Evolutionary conservation across 2,888 invertebrate genomes (phyloP), one percentile per base, ranked within the genome.

Genomic region (Cheilosia vernalis): DNA sequence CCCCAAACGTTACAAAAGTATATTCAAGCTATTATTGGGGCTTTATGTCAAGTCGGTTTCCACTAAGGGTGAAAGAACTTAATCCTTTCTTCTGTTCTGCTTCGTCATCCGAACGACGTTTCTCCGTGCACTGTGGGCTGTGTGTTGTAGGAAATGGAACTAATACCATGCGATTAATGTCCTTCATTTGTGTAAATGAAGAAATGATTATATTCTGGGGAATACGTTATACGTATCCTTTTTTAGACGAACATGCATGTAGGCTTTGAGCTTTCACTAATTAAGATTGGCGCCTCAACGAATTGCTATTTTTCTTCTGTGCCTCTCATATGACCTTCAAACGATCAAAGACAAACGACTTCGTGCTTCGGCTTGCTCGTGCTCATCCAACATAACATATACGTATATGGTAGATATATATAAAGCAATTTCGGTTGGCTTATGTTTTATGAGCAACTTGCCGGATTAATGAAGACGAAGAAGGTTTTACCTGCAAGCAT

Each of bases 401-500:
- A 9, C 9, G 30, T 9, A 27, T 6, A n/a, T n/a, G n/a, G n/a
- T n/a, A n/a, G 5, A 6, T 27, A 24, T 27, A 58, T 58, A 60
- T 44, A 51, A 77, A 67, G 67, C 42, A 77, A 77, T 77, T 77
- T 77, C 37, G 42, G 21, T 67, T 61, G 67, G 67, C 76, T 77
- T 77, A 67, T 73, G 67, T 53, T 80, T 73, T 74, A 80, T 67
- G 73, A 63, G 40, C 40, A 56, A 55, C 60, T 56, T 72, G 42
- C 13, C 44, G 33, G 81, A 60, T 66, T 66, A 82, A 72, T 53
- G 44, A 69, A 33, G 10, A 53, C 73, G 19, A 24, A 24, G 44
- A 21, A 60, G 47, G 60, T 33, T 64, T 66, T 66, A 82, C 78
- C 78, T 67, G 74, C 17, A 33, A 21, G 30, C 74, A 66, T 66